Evolutionary conservation across 1,140 invertebrate genomes (phyloP), one percentile per base, ranked within the genome.

Genomic region (Trichomalopsis sarcophagae): DNA sequence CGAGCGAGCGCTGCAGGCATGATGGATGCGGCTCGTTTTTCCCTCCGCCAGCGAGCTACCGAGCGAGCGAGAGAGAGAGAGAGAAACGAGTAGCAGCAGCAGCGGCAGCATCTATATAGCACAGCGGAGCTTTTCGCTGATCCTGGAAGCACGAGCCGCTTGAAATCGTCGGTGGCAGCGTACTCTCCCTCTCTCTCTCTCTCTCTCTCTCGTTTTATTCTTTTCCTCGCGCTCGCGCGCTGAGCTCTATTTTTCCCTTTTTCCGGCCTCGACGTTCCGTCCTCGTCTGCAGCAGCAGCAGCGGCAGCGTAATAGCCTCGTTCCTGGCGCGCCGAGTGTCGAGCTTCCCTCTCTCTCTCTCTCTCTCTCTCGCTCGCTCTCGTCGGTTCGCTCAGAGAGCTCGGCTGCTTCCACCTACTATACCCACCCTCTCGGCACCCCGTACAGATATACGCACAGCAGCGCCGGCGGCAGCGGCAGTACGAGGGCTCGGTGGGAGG

Each of bases 301-400:
- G 68, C 23, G 82, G 55, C 55, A 90, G 90, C 91, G 90, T 92
- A 92, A 92, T 92, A 92, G 91, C 91, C 91, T 91, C 89, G 91
- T 91, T 91, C 88, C 89, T 92, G 89, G 90, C 89, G 90, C 91
- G 88, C 89, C 36, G 79, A 79, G 77, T 79, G 77, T 79, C 77
- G 77, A 77, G 77, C 74, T 62, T 80, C 78, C 7, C 13, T 33
- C 81, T 82, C 71, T 81, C 69, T 50, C 47, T 55, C 30, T 68
- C 50, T 66, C 44, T 68, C 50, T 23, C 27, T 4, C 47, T 33
- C 47, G 33, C 30, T 68, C 50, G 40, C 47, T 68, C 50, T 27
- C 27, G 36, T 50, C 44, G 62, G 23, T 75, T 50, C 4, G 81
- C 66, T 55, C 75, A 76, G 81, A 84, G 71, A 81, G 82, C 81